These are phyloP conservation scores for Himalopsyche anomala DNA, from an alignment of 2,888 invertebrate species.

Conservation along the genomic window DNA sequence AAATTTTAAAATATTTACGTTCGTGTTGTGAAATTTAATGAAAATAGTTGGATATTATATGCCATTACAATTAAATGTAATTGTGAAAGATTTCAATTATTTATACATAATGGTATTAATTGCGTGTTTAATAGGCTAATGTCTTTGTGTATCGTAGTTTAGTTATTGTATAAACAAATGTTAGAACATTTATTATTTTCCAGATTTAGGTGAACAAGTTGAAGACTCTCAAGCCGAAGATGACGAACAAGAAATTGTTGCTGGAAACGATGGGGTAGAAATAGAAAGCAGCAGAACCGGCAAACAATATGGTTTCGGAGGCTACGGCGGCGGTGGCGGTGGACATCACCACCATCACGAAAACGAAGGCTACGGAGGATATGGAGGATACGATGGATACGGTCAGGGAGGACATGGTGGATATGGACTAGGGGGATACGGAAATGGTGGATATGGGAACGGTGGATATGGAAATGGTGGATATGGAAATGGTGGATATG, in stretches of 20 bases:
- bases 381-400: constrained; percentile 48
- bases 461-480: constrained; percentile 45
- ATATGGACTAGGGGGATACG: constrained; percentile 32
- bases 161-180: too few species aligned
- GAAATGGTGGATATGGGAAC: constrained; percentile 37
- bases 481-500: neutral
- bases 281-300: constrained; percentile 32
- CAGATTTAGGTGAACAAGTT: constrained; percentile 14
- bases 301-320: constrained; percentile 44
- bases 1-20: too few species aligned
- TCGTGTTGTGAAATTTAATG: too few species aligned
- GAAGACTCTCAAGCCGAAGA: neutral
- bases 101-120: too few species aligned
- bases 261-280: constrained; percentile 8
- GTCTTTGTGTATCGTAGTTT: too few species aligned
- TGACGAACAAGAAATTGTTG: constrained; percentile 27
- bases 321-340: constrained; percentile 1
- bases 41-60: too few species aligned
- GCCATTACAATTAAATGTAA: too few species aligned
- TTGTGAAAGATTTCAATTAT: too few species aligned
- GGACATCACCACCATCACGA: constrained; percentile 19
- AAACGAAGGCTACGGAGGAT: constrained; percentile 39
- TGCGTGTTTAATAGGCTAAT: too few species aligned
- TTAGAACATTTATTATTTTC: neutral
- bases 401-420: constrained; percentile 46